Conservation (phyloP, 2,113 vertebrate species). For the Cepphus grylle region DNA sequence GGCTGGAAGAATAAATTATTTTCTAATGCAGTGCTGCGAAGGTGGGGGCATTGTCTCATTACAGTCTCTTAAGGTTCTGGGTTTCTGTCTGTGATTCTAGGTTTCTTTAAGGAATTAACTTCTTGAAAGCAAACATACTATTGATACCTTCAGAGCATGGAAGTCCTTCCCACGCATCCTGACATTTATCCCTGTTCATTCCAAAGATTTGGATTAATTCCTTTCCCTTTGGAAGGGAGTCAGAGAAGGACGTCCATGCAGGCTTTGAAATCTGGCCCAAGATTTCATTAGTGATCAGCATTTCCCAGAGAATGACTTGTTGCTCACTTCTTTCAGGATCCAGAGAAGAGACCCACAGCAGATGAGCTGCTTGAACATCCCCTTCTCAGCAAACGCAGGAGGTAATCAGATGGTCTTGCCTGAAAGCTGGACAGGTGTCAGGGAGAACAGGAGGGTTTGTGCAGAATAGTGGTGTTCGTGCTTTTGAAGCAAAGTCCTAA, state of each 20-base stretch:
- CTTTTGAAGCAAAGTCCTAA: not conserved
- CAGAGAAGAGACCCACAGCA: slow-evolving; percentile 90
- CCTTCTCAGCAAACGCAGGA: slow-evolving; percentile 80
- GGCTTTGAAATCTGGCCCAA: not conserved
- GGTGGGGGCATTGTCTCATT: not conserved
- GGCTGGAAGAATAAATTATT: not conserved
- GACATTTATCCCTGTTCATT: not conserved
- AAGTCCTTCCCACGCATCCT: not conserved
- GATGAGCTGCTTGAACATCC: slow-evolving; percentile 87
- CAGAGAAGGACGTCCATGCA: not conserved
- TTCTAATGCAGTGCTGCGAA: not conserved
- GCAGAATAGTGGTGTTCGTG: not conserved
- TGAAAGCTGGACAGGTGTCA: not conserved
- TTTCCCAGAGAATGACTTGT: slow-evolving; percentile 31
- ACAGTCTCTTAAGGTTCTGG: not conserved
- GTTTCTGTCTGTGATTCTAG: not conserved
- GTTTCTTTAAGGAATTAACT: not conserved
- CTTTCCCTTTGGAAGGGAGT: not conserved
- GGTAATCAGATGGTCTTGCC: slow-evolving; percentile 71
- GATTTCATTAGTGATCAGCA: not conserved
- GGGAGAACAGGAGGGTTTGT: not conserved
- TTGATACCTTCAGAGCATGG: not conserved
- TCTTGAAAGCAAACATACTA: not conserved
- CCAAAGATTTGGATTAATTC: not conserved
- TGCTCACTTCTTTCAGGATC: slow-evolving; percentile 80